Percentiles rank a stretch among this genome's conserved stretches.
phyloP scores from a whole-genome alignment of 2,113 vertebrate genomes.

The Indicator indicator region DNA sequence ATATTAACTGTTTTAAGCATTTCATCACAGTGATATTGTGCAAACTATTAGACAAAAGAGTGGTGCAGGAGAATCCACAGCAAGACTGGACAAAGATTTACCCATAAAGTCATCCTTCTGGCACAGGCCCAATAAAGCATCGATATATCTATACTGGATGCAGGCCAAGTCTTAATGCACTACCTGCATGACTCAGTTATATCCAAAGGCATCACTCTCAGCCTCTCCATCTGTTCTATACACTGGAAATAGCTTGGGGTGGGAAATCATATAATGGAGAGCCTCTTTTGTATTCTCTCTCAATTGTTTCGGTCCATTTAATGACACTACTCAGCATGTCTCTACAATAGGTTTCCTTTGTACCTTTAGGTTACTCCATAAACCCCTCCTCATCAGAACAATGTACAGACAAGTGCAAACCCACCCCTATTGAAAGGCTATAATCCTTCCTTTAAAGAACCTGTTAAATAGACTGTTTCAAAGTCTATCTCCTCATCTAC shows the following conservation, averaged over 20 bases:
- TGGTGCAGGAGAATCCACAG: neutral
- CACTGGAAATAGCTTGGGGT: neutral
- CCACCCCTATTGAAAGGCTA: neutral
- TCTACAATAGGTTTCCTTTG: neutral
- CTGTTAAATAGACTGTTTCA: neutral
- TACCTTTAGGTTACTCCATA: neutral
- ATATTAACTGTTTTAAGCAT: neutral
- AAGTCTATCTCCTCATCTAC: neutral
- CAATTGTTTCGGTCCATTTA: neutral
- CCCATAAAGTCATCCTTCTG: neutral
- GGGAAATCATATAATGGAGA: neutral
- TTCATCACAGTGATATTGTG: neutral
- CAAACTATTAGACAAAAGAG: neutral
- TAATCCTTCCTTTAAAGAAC: neutral
- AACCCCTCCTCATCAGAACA: neutral
- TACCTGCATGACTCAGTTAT: constrained; percentile 19
- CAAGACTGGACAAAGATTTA: neutral
- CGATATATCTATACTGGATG: neutral
- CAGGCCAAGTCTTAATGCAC: constrained; percentile 39
- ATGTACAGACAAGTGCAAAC: neutral
- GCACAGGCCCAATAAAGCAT: neutral
- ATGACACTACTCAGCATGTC: neutral
- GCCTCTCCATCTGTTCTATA: neutral
- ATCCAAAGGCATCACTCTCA: neutral
- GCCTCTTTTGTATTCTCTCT: neutral